Evolutionary conservation across 2,888 invertebrate genomes (phyloP), one percentile per base, ranked within the genome.

Genomic region (Cosmia trapezina): DNA sequence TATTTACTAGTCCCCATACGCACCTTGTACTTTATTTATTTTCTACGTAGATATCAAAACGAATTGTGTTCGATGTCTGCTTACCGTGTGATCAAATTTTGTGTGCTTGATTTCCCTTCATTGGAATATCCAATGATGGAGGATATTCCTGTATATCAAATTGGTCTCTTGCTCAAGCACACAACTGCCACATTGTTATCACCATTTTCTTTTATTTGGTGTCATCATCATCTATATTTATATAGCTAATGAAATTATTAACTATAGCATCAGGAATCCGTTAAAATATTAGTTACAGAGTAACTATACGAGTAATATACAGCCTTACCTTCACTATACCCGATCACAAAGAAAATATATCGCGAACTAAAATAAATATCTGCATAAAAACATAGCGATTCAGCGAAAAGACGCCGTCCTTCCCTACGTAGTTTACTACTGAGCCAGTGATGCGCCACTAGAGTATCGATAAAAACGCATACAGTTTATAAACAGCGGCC

Each of bases 401-500:
- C 49, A 14, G 14, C 45, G 28, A 51, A 49, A 54, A 77, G 12
- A 19, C 37, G 14, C 9, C n/a, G 8, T n/a, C 47, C 12, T 8
- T 54, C 33, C 19, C 12, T 47, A 33, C 56, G 41, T 53, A 51
- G 41, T 61, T 41, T 68, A 68, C 71, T 51, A 78, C 66, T 60
- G 17, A 65, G 51, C 63, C 72, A 81, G 56, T 81, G 81, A 78
- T 61, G 76, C 41, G 75, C 67, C 76, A 69, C 62, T 67, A 43
- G 59, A 60, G 53, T 78, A 83, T 85, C 86, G 84, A 77, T 83
- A 84, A 85, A 83, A 86, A 79, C 78, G 82, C 77, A 78, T 80
- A 73, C 57, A 81, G 86, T 87, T 85, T 86, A 87, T 83, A 88
- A 87, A 87, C 87, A 88, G 57, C 70, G 73, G 67, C 66, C 69